A percentile compares a stretch with the other conserved stretches of the same genome.
Conservation (phyloP, 2,797 vertebrate genomes). For the Coregonus sp. region DNA sequence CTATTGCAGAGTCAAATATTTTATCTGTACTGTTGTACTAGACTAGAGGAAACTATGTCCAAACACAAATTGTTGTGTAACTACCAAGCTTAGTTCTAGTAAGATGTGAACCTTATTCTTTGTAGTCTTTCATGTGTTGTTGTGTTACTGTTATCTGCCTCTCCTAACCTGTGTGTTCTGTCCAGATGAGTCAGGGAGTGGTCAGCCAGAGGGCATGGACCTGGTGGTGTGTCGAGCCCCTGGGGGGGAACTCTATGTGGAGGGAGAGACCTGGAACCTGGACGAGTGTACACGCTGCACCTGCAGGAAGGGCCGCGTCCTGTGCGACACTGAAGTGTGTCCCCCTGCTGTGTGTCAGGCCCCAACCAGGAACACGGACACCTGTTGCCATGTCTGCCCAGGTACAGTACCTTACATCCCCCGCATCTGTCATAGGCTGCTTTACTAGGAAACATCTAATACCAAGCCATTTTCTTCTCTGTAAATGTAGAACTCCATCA, state of each 20-base stretch:
- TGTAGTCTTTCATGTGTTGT: not conserved
- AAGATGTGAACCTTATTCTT: not conserved
- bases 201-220: slow-evolving; percentile 76
- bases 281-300: slow-evolving; percentile 81
- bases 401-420: slow-evolving; percentile 58
- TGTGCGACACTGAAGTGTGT: slow-evolving; percentile 81
- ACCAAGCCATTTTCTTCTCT: not conserved
- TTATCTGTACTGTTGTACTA: slow-evolving; percentile 33
- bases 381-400: slow-evolving; percentile 78
- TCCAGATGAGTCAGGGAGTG: slow-evolving; percentile 81
- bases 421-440: not conserved
- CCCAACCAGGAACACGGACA: slow-evolving; percentile 73
- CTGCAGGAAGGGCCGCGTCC: slow-evolving; percentile 79
- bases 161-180: not conserved
- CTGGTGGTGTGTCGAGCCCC: slow-evolving; percentile 81
- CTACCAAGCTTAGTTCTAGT: slow-evolving; percentile 14
- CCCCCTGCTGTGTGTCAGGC: slow-evolving; percentile 79
- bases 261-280: slow-evolving; percentile 84
- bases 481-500: not conserved
- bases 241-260: slow-evolving; percentile 79
- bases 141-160: not conserved
- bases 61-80: not conserved
- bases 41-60: not conserved
- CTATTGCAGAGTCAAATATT: slow-evolving; percentile 48
- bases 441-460: not conserved